A percentile compares a stretch with the other conserved stretches of the same genome.
These are phyloP conservation scores for Cephus pulcher DNA, from an alignment of 2,888 invertebrate genomes.

Conservation along the genomic window DNA sequence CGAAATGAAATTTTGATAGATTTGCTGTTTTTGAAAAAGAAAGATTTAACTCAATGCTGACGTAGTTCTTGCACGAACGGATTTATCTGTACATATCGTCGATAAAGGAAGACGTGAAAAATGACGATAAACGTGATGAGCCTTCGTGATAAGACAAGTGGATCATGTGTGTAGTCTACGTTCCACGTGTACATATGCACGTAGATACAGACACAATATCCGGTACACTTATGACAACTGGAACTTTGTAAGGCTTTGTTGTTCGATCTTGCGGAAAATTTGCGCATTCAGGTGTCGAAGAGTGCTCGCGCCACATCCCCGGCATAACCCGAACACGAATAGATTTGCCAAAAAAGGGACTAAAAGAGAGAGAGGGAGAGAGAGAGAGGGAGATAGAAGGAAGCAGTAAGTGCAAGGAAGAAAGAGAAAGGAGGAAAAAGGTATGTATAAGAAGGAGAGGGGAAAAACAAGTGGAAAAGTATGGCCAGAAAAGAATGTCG, in stretches of 20 bases:
- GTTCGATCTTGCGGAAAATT: slow-evolving; percentile 1
- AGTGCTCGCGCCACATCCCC: not conserved
- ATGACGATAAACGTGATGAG: slow-evolving; percentile 26
- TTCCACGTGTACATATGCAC: too few relatives aligned
- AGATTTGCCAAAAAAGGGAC: not conserved
- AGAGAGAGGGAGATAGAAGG: slow-evolving; percentile 29
- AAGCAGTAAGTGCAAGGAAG: not conserved
- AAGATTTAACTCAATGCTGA: too few relatives aligned
- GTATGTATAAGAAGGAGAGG: too few relatives aligned
- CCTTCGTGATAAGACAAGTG: slow-evolving; percentile 25
- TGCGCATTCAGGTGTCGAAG: slow-evolving; percentile 8
- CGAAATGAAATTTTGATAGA: too few relatives aligned
- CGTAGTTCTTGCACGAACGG: too few relatives aligned
- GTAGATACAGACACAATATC: too few relatives aligned
- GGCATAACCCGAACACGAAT: not conserved
- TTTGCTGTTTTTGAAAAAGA: too few relatives aligned
- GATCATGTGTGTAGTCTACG: slow-evolving; percentile 23
- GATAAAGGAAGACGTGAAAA: slow-evolving; percentile 16
- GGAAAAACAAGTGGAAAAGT: too few relatives aligned
- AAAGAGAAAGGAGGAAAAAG: slow-evolving; percentile 11
- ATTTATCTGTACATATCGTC: slow-evolving; percentile 15
- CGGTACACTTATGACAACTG: too few relatives aligned
- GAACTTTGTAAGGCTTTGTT: too few relatives aligned
- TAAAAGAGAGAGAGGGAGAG: slow-evolving; percentile 16
- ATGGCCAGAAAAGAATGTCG: too few relatives aligned